Evolutionary conservation across 2,888 invertebrate species (phyloP), one percentile per base, ranked within the genome.

Genomic region (Chrysotoxum bicinctum): DNA sequence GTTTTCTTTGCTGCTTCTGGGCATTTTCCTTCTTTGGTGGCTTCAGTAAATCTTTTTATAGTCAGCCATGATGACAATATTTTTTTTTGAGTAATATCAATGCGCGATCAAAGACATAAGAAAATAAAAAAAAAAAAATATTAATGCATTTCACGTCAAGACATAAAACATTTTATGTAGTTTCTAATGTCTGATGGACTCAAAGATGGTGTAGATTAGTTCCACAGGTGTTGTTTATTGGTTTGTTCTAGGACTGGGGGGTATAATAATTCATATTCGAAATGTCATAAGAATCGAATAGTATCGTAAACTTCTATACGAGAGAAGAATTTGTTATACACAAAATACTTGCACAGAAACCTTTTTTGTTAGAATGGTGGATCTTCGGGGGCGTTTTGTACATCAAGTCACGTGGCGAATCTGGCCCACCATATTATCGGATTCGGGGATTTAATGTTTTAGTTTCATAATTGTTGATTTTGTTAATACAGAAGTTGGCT

Each of bases 271-370:
- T 84, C 75, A 84, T 80, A 84, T 56, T 56, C 50, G 66, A 79
- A 66, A 76, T 80, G 84, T 80, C 84, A 74, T 84, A 79, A 79
- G 70, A 84, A 60, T 70, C 80, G 72, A 80, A 84, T 75, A 75
- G 79, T 72, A 68, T 84, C 84, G 56, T 84, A 84, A 80, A 84
- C 75, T 56, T 64, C 52, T 26, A 66, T 56, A 66, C 70, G 37
- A 45, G 66, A 62, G 54, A 60, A 60, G 78, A 78, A 78, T 73
- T 58, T 58, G 40, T 68, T 30, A 64, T n/a, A n/a, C 21, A 19
- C 10, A 45, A 21, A 45, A 45, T 16, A 2, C 3, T 45, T 19
- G 19, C 26, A 26, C 26, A 26, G 26, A 8, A 30, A 1, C 16
- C 45, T 16, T 12, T 32, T 37, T 23, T 40, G 12, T 37, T 37